These are phyloP conservation scores for Trisateles emortualis DNA, from an alignment of 2,888 invertebrate species.

Conservation along the genomic window DNA sequence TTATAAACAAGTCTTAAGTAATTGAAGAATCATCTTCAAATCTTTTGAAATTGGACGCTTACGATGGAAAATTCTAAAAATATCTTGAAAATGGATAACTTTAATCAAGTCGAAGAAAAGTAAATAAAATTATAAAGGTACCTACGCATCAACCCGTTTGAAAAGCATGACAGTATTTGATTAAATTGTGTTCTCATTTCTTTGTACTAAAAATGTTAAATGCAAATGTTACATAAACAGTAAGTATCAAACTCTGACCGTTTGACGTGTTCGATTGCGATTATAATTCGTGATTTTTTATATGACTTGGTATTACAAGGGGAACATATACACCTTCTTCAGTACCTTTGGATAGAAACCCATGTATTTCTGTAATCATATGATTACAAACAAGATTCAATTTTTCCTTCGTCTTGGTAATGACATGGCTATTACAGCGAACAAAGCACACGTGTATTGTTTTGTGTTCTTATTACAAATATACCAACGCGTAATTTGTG, in stretches of 20 bases:
- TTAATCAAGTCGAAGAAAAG: not conserved
- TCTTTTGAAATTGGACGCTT: constrained; percentile 5
- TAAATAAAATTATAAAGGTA: not conserved
- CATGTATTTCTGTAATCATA: not conserved
- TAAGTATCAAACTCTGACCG: no score
- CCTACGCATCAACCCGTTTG: no score
- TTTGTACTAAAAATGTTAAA: no score
- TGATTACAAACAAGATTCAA: not conserved
- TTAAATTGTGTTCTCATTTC: no score
- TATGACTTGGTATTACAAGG: no score
- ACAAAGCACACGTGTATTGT: not conserved
- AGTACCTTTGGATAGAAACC: not conserved
- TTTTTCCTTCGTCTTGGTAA: not conserved
- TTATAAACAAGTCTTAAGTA: no score
- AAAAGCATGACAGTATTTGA: no score
- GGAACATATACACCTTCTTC: no score
- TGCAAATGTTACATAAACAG: no score
- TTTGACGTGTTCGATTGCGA: no score
- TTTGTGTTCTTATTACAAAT: not conserved
- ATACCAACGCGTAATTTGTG: not conserved
- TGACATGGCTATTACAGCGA: not conserved
- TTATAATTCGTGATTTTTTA: no score
- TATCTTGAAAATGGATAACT: not conserved
- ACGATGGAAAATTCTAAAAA: constrained; percentile 3
- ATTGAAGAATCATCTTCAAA: no score